Evolutionary conservation across 1,140 invertebrate genomes (phyloP), one percentile per base, ranked within the genome.

Genomic region (Macrocentrus cingulum): DNA sequence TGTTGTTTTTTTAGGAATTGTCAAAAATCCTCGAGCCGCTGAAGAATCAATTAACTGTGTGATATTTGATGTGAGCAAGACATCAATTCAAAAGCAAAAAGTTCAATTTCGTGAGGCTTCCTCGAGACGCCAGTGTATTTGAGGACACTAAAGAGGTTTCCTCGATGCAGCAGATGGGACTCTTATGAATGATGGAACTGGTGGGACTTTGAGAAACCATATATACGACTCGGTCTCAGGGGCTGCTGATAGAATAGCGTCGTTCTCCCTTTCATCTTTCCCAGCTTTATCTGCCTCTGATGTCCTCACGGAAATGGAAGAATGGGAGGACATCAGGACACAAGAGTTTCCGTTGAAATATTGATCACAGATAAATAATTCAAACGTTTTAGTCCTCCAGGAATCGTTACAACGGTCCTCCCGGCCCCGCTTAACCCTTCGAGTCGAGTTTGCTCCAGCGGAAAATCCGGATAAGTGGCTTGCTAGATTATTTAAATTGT

Each of bases 131-230:
- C 50, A 51, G 39, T 50, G 46, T 13, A 22, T 22, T 57, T 39
- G 15, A 48, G 15, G 54, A 39, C 19, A 11, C 49, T 51, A 19
- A 39, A 49, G 22, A 46, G 55, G 46, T 50, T 57, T 50, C 46
- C 13, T 41, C 7, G 11, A 16, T 15, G 23, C 22, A 50, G 32
- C 16, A 56, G 45, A 50, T 52, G 36, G 50, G 20, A 51, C 39
- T 37, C 37, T 58, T 44, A 58, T 51, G 56, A 58, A 58, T 58
- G 56, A 58, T 51, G 56, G 56, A 58, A 44, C 36, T 44, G 51
- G 37, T 51, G 20, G 36, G 45, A 58, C 48, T 54, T 45, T 51
- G 20, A n/a, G 56, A 58, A 51, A 18, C 48, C 39, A 13, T 58
- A 58, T 19, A 39, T 13, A 48, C 50, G 34, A 44, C 42, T 22